These are phyloP conservation scores for Maniola hyperantus DNA, from an alignment of 2,888 invertebrate species.

Conservation along the genomic window DNA sequence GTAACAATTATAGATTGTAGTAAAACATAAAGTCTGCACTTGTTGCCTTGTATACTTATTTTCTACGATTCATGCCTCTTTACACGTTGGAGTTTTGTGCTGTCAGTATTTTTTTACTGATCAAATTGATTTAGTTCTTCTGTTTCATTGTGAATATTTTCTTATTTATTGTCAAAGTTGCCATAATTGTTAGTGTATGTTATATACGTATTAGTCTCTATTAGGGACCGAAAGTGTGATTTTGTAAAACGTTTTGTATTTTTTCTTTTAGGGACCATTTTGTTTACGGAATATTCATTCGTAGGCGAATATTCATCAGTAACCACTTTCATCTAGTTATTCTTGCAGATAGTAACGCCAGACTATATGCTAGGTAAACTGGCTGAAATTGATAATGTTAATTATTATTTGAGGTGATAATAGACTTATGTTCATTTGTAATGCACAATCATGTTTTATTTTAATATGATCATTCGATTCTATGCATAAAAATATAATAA, in stretches of 20 bases:
- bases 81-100: slow-evolving; percentile 63
- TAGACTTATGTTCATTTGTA: slow-evolving; percentile 68
- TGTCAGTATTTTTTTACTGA: slow-evolving; percentile 55
- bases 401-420: slow-evolving; percentile 74
- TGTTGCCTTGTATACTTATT: slow-evolving; percentile 80
- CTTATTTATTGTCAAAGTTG: slow-evolving; percentile 82
- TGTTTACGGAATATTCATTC: slow-evolving; percentile 63
- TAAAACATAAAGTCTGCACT: slow-evolving; percentile 81
- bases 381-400: slow-evolving; percentile 46
- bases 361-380: slow-evolving; percentile 52
- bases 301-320: slow-evolving; percentile 57
- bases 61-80: slow-evolving; percentile 70
- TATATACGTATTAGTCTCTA: slow-evolving; percentile 78
- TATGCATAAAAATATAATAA: slow-evolving; percentile 41
- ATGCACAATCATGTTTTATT: slow-evolving; percentile 72
- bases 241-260: slow-evolving; percentile 68
- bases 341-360: slow-evolving; percentile 66
- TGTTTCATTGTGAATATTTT: slow-evolving; percentile 72
- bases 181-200: slow-evolving; percentile 82
- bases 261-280: slow-evolving; percentile 80
- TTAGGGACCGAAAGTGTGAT: slow-evolving; percentile 72
- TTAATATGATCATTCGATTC: slow-evolving; percentile 63
- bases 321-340: slow-evolving; percentile 48
- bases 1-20: slow-evolving; percentile 72
- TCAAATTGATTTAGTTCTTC: slow-evolving; percentile 46